Percentiles rank a stretch among this genome's conserved stretches.
phyloP scores from a whole-genome alignment of 1,140 invertebrate genomes.

The Drosophila nannoptera region DNA sequence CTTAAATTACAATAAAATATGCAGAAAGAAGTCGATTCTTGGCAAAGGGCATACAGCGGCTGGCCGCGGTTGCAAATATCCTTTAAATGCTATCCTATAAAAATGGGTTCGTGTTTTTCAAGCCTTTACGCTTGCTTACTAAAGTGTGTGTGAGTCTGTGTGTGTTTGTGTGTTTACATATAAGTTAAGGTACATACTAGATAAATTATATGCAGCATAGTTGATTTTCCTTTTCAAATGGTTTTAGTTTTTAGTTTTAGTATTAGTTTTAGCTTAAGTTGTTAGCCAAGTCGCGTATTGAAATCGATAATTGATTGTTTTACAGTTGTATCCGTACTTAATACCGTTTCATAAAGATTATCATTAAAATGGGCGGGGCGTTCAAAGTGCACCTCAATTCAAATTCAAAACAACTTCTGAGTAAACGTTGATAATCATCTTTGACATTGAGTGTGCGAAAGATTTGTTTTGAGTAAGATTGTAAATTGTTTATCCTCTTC shows the following conservation, averaged over 20 bases:
- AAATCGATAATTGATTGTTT: slow-evolving; percentile 71
- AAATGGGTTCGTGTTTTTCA: slow-evolving; percentile 49
- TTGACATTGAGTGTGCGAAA: slow-evolving; percentile 22
- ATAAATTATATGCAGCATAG: slow-evolving; percentile 72
- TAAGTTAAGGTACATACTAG: slow-evolving; percentile 71
- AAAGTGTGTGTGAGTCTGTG: slow-evolving; percentile 35
- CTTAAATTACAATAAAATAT: not conserved
- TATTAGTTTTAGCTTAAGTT: slow-evolving; percentile 31
- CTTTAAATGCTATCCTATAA: slow-evolving; percentile 66
- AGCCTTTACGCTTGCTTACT: slow-evolving; percentile 47
- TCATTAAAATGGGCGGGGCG: slow-evolving; percentile 36
- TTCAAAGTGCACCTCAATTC: slow-evolving; percentile 26
- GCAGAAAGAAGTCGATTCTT: slow-evolving; percentile 4
- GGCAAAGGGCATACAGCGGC: slow-evolving; percentile 32
- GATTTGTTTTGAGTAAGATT: slow-evolving; percentile 28
- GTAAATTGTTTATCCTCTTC: slow-evolving; percentile 20
- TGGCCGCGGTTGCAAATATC: slow-evolving; percentile 16
- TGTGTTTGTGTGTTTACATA: slow-evolving; percentile 46
- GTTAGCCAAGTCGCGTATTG: slow-evolving; percentile 48
- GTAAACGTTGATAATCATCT: slow-evolving; percentile 8
- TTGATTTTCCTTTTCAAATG: slow-evolving; percentile 34
- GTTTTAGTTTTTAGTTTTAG: slow-evolving; percentile 25
- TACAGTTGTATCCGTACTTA: slow-evolving; percentile 40
- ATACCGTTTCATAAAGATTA: slow-evolving; percentile 32
- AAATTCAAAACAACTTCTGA: slow-evolving; percentile 32